phyloP scores from a whole-genome alignment of 2,888 invertebrate species.

The Macaria notata region DNA sequence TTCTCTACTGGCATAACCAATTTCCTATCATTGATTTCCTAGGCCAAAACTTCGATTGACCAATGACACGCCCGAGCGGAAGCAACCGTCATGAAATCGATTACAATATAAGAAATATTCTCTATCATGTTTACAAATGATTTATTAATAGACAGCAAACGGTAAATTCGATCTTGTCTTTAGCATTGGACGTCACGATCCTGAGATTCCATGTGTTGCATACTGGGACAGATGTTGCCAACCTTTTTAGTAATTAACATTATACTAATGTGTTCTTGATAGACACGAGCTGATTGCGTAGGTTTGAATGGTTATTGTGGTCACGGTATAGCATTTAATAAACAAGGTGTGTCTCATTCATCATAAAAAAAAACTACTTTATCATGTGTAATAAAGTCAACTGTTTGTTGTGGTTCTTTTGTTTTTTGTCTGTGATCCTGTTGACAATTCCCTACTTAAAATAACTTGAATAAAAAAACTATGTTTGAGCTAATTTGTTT shows the following conservation, averaged over 20 bases:
- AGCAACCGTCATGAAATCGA: conserved; percentile 14
- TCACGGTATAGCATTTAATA: not conserved
- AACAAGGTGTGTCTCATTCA: no score
- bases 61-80: conserved; percentile 20
- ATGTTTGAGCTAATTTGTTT: no score
- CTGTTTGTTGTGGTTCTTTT: no score
- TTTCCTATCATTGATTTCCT: conserved; percentile 2
- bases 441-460: no score
- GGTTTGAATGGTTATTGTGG: conserved; percentile 4
- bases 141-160: conserved; percentile 33
- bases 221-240: conserved; percentile 45
- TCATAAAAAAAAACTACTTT: no score
- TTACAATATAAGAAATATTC: conserved; percentile 6
- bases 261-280: conserved; percentile 13
- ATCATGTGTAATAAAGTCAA: no score
- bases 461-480: no score
- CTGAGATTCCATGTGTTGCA: conserved; percentile 54
- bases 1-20: no score
- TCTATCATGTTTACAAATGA: conserved; percentile 17
- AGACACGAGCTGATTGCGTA: conserved; percentile 11
- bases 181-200: conserved; percentile 58
- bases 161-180: conserved; percentile 55
- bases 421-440: no score
- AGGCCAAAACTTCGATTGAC: conserved; percentile 9
- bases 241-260: conserved; percentile 36